These are phyloP conservation scores for Dyspetes luteomarginatus DNA, from an alignment of 2,888 invertebrate species.

Conservation along the genomic window DNA sequence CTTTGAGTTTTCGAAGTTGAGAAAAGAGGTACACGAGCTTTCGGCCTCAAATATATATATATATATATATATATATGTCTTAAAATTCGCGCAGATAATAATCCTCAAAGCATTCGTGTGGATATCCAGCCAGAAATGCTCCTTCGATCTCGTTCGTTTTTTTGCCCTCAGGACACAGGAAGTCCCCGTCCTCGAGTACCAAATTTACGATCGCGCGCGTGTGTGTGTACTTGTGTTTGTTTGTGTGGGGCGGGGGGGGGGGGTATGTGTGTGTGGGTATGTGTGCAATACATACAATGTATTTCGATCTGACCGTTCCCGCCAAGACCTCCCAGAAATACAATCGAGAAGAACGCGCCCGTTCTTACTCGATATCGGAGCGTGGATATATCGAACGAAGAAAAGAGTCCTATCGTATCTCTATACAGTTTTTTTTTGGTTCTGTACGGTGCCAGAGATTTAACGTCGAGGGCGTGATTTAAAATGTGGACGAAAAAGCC, in stretches of 20 bases:
- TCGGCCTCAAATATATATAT: neutral
- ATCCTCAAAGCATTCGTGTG: neutral
- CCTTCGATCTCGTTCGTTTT: slow-evolving; percentile 45
- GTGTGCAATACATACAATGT: slow-evolving; percentile 14
- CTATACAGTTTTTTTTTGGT: slow-evolving; percentile 46
- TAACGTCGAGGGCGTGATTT: slow-evolving; percentile 33
- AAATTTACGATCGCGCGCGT: slow-evolving; percentile 62
- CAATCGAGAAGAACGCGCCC: slow-evolving; percentile 40
- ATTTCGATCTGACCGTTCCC: slow-evolving; percentile 49
- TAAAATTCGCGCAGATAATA: slow-evolving; percentile 16
- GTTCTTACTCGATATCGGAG: slow-evolving; percentile 47
- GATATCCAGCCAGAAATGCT: neutral
- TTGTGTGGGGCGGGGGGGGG: too few species aligned
- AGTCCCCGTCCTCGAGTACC: slow-evolving; percentile 60
- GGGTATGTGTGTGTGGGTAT: neutral
- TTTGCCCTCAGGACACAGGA: slow-evolving; percentile 57
- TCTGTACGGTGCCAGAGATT: slow-evolving; percentile 19
- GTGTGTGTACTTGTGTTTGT: neutral
- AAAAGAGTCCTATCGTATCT: slow-evolving; percentile 59
- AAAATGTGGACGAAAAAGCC: neutral
- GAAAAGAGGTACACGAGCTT: slow-evolving; percentile 17
- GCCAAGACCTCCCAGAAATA: slow-evolving; percentile 63
- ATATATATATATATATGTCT: slow-evolving; percentile 9
- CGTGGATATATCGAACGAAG: slow-evolving; percentile 34
- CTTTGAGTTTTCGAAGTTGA: slow-evolving; percentile 1